A percentile compares a stretch with the other conserved stretches of the same genome.
phyloP scores from a whole-genome alignment of 2,888 invertebrate genomes.

The Chrysodeixis includens region DNA sequence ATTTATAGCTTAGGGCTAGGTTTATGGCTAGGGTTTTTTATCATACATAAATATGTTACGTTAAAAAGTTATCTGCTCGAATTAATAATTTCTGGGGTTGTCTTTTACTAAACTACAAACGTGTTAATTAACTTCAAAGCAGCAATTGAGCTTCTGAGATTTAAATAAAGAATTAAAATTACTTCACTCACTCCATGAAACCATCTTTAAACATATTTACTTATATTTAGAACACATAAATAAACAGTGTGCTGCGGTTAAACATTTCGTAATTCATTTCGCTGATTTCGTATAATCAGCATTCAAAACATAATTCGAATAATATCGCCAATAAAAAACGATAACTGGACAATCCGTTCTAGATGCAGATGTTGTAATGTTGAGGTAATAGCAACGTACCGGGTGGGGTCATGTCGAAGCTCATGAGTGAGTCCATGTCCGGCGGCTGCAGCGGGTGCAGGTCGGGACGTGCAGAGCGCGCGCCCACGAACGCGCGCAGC shows the following conservation, averaged over 20 bases:
- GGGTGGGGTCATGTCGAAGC: slow-evolving; percentile 92
- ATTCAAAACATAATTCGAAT: neutral
- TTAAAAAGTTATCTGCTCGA: no score
- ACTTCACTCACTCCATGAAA: neutral
- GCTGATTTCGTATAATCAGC: no score
- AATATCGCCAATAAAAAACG: neutral
- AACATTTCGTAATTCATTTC: no score
- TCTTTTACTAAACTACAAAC: no score
- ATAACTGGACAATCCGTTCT: neutral
- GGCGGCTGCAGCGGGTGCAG: slow-evolving; percentile 88
- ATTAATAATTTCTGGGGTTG: no score
- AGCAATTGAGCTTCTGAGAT: no score
- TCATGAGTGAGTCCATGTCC: slow-evolving; percentile 92
- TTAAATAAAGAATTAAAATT: neutral
- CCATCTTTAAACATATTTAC: neutral
- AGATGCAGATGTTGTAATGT: neutral
- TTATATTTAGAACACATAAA: neutral
- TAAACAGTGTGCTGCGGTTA: no score
- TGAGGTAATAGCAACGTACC: slow-evolving; percentile 68
- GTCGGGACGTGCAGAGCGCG: slow-evolving; percentile 91
- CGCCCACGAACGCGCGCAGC: slow-evolving; percentile 96
- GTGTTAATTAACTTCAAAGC: no score
- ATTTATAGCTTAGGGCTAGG: no score
- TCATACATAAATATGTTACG: no score
- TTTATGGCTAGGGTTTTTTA: no score